These are phyloP conservation scores for Aix galericulata DNA, from an alignment of 2,113 vertebrate species.

Conservation along the genomic window DNA sequence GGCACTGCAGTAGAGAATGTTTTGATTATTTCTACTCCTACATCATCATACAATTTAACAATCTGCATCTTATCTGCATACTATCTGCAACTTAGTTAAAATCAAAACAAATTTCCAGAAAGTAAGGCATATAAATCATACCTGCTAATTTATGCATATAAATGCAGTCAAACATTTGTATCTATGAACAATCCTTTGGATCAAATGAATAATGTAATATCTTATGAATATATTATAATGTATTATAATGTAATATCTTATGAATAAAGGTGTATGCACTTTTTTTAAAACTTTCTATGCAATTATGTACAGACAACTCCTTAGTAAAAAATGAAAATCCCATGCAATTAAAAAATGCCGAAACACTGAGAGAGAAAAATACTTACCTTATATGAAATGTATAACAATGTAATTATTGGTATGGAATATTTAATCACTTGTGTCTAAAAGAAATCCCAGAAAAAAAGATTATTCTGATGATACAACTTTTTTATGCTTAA, in stretches of 20 bases:
- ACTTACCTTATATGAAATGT: conserved; percentile 92
- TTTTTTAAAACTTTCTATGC: not conserved
- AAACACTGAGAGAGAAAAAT: not conserved
- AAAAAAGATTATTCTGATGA: conserved; percentile 38
- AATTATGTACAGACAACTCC: not conserved
- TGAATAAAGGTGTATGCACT: not conserved
- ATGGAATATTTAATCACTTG: conserved; percentile 82
- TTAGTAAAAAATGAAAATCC: not conserved
- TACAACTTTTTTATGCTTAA: not conserved
- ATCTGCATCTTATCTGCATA: not conserved
- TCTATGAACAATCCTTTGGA: not conserved
- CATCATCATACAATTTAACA: not conserved
- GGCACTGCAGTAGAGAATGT: not conserved
- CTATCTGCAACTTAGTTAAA: not conserved
- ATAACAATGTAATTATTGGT: conserved; percentile 81
- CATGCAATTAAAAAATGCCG: not conserved
- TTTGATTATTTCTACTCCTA: not conserved
- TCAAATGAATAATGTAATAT: not conserved
- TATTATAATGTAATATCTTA: not conserved
- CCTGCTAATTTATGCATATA: not conserved
- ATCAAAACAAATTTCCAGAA: not conserved
- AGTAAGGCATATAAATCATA: not conserved
- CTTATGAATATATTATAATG: not conserved
- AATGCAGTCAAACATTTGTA: not conserved
- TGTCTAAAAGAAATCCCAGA: conserved; percentile 74